Percentiles rank a stretch among this genome's conserved stretches.
Evolutionary conservation across 2,888 invertebrate genomes (phyloP).

Genomic region (Cistogaster globosa): DNA sequence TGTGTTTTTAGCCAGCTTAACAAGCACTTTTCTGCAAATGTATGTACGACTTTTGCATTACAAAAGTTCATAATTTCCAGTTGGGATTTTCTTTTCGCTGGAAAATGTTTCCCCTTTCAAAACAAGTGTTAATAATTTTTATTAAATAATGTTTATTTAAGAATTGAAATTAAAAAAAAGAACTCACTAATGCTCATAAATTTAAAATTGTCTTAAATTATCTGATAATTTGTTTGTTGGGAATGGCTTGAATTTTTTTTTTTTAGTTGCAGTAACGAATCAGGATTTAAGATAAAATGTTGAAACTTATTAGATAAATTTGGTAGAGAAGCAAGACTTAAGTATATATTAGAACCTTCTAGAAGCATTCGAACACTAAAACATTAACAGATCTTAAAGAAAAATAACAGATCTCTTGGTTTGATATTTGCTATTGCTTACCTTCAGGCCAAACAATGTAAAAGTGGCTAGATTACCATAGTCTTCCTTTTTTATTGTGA

Average conservation of each 20-base stretch:
- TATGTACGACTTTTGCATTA: slow-evolving; percentile 60
- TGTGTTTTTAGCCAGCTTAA: slow-evolving; percentile 44
- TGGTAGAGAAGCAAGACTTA: background rate
- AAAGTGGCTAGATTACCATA: no score
- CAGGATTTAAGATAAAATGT: background rate
- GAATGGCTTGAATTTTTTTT: background rate
- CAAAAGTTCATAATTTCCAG: slow-evolving; percentile 66
- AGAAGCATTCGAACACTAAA: no score
- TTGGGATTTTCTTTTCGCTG: slow-evolving; percentile 38
- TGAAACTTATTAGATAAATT: background rate
- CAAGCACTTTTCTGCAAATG: slow-evolving; percentile 52
- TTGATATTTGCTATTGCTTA: no score
- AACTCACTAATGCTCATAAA: slow-evolving; percentile 27
- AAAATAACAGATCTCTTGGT: no score
- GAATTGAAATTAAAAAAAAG: slow-evolving; percentile 34
- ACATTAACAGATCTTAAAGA: no score
- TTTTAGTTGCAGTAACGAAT: slow-evolving; percentile 7
- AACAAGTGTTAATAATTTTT: slow-evolving; percentile 57
- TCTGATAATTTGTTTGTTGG: slow-evolving; percentile 39
- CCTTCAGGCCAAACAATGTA: no score
- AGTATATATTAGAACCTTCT: no score
- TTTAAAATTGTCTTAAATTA: slow-evolving; percentile 50
- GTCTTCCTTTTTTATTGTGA: no score
- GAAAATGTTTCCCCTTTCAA: slow-evolving; percentile 49
- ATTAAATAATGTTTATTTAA: slow-evolving; percentile 61